Percentiles rank a stretch among this genome's conserved stretches.
Evolutionary conservation across 2,888 invertebrate species (phyloP).

Genomic region (Octonoba sinensis): DNA sequence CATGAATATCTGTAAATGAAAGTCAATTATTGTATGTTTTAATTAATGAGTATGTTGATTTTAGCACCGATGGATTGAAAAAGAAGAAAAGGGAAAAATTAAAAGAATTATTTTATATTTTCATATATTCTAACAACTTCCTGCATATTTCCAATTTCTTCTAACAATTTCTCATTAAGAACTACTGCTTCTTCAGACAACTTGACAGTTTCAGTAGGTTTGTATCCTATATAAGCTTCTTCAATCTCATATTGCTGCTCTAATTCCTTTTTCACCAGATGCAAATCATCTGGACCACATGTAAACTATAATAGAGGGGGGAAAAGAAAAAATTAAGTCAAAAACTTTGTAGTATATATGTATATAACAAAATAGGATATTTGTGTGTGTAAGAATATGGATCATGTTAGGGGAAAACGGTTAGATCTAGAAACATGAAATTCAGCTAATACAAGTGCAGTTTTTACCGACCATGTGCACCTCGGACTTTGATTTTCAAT

Average conservation of each 20-base stretch:
- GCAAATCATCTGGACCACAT: conserved; percentile 74
- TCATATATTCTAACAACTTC: conserved; percentile 74
- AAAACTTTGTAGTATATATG: not conserved
- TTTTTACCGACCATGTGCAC: too few species aligned
- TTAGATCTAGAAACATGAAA: too few species aligned
- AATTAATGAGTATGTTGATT: too few species aligned
- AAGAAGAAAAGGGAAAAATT: too few species aligned
- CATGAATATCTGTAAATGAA: too few species aligned
- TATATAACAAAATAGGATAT: too few species aligned
- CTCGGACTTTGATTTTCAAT: too few species aligned
- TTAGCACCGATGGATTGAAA: too few species aligned
- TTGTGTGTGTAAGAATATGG: too few species aligned
- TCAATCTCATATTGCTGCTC: conserved; percentile 68
- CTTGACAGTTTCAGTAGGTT: conserved; percentile 73
- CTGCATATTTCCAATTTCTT: conserved; percentile 75
- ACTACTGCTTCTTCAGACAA: conserved; percentile 74
- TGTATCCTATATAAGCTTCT: conserved; percentile 73
- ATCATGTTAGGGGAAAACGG: too few species aligned
- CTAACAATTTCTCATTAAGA: conserved; percentile 72
- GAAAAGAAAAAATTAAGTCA: not conserved
- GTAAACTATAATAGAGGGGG: conserved; percentile 74
- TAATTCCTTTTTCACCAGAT: conserved; percentile 73
- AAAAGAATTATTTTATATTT: conserved; percentile 61
- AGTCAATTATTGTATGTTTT: too few species aligned
- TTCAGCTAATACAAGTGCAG: too few species aligned